Evolutionary conservation across 37 sponge, comb jelly and placozoan species (phyloP).

Genomic region (Halichondria panicea): DNA sequence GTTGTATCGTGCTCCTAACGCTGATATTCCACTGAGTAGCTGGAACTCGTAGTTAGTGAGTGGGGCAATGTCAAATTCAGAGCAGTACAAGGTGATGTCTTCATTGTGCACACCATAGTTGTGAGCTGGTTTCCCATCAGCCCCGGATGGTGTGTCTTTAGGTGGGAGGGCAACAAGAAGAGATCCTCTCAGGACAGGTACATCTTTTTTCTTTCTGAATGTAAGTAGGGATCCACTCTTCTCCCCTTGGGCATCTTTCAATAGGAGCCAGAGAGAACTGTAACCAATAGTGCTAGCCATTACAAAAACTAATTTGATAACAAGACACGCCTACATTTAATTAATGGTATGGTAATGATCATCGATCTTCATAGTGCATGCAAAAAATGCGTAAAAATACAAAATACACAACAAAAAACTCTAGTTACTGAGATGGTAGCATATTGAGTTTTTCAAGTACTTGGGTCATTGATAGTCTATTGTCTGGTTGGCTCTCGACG

Average conservation of each 20-base stretch:
- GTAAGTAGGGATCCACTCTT: too few species aligned
- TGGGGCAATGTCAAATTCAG: conserved; percentile 29
- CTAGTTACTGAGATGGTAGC: too few species aligned
- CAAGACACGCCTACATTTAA: too few species aligned
- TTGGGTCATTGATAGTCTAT: conserved; percentile 21
- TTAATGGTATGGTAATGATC: too few species aligned
- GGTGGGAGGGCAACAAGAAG: background rate
- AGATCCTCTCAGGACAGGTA: background rate
- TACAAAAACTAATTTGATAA: too few species aligned
- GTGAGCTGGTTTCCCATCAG: conserved; percentile 2
- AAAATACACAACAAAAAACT: too few species aligned
- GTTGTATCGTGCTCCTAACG: background rate
- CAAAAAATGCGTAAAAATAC: too few species aligned
- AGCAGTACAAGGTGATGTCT: background rate
- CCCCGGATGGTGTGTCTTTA: background rate
- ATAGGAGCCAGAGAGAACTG: too few species aligned
- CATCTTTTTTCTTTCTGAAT: too few species aligned
- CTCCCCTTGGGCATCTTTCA: conserved; percentile 23
- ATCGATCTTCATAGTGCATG: too few species aligned
- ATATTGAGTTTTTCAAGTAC: conserved; percentile 14
- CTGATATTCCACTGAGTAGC: conserved; percentile 18
- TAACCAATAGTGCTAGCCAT: too few species aligned
- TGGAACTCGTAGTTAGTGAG: conserved; percentile 1
- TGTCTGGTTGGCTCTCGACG: background rate
- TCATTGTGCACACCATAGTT: conserved; percentile 20